Conservation (phyloP, 1,140 invertebrate species). For the Anoplophora glabripennis region DNA sequence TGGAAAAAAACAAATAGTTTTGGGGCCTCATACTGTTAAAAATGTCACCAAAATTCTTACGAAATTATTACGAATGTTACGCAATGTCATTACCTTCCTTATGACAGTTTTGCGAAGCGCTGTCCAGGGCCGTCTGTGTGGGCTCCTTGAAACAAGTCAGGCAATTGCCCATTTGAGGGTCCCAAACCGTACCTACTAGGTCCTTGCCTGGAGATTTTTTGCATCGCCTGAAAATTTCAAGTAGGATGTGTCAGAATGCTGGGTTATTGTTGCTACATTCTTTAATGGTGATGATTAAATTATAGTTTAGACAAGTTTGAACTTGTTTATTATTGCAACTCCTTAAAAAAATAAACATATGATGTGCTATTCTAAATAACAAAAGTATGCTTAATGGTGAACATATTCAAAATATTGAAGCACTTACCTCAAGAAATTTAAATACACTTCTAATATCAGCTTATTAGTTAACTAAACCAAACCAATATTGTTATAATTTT, state of each 20-base stretch:
- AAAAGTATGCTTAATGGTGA: too few relatives aligned
- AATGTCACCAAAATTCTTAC: too few relatives aligned
- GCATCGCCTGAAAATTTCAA: slow-evolving; percentile 25
- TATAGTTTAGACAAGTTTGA: too few relatives aligned
- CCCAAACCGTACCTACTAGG: slow-evolving; percentile 38
- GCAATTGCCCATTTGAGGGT: slow-evolving; percentile 76
- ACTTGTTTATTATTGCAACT: too few relatives aligned
- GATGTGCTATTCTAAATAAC: too few relatives aligned
- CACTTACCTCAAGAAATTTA: not conserved
- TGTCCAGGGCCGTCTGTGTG: slow-evolving; percentile 57
- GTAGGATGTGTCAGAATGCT: not conserved
- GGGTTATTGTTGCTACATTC: too few relatives aligned
- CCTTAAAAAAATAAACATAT: too few relatives aligned
- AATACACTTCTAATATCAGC: not conserved
- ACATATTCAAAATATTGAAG: too few relatives aligned
- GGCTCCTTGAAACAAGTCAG: slow-evolving; percentile 72
- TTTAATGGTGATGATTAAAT: too few relatives aligned
- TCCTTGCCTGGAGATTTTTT: slow-evolving; percentile 22
- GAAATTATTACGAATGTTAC: slow-evolving; percentile 2
- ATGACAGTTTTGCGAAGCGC: slow-evolving; percentile 52
- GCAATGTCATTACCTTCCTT: slow-evolving; percentile 61
- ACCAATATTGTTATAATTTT: too few relatives aligned
- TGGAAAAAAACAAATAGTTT: too few relatives aligned
- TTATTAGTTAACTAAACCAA: not conserved
- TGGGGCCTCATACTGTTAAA: too few relatives aligned